phyloP scores from a whole-genome alignment of 1,140 invertebrate species.

The Tetramorium parvispinum region DNA sequence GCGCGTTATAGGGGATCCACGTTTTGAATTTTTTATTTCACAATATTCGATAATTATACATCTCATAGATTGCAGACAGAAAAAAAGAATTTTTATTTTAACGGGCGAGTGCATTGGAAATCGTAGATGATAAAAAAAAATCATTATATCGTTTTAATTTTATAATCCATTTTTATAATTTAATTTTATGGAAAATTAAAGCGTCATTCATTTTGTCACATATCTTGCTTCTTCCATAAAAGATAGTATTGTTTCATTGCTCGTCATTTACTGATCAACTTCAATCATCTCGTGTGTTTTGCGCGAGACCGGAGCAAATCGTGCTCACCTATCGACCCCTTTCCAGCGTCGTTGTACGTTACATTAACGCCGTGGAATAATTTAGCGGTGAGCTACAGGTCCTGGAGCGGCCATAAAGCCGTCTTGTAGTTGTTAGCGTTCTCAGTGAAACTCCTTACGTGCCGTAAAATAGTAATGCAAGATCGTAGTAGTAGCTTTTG shows the following conservation, averaged over 20 bases:
- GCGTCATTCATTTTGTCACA: background rate
- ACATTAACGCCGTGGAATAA: slow-evolving; percentile 58
- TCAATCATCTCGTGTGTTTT: slow-evolving; percentile 14
- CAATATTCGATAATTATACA: background rate
- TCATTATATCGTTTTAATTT: background rate
- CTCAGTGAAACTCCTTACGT: slow-evolving; percentile 48
- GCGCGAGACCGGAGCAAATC: slow-evolving; percentile 26
- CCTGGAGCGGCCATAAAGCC: slow-evolving; percentile 46
- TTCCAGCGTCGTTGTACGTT: slow-evolving; percentile 23
- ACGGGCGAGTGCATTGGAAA: background rate
- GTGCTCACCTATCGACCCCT: slow-evolving; percentile 41
- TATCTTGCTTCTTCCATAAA: too few species aligned
- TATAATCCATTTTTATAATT: background rate
- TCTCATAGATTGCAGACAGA: background rate
- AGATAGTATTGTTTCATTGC: background rate
- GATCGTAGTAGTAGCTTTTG: background rate
- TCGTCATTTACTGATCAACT: background rate
- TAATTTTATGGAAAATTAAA: background rate
- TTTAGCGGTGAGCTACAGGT: slow-evolving; percentile 56
- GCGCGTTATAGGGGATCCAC: background rate
- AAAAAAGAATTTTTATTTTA: background rate
- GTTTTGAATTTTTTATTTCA: background rate
- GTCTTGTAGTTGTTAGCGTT: slow-evolving; percentile 49
- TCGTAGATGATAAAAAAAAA: background rate
- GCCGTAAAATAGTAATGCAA: slow-evolving; percentile 53